Percentiles rank a stretch among this genome's conserved stretches.
phyloP scores from a whole-genome alignment of 2,888 invertebrate genomes.

The Biston stratarius region DNA sequence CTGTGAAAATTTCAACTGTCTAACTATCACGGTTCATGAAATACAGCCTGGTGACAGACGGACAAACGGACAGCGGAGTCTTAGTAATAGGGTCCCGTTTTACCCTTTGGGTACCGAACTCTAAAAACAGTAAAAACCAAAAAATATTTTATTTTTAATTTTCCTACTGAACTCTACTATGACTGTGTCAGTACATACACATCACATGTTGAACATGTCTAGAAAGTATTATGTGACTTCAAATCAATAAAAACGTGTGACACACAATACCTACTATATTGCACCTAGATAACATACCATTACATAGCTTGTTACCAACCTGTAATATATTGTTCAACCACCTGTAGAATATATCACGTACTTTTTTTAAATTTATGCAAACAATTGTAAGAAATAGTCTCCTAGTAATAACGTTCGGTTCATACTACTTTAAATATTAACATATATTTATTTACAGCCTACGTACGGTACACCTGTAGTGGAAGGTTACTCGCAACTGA shows the following conservation, averaged over 20 bases:
- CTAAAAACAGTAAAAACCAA: too few relatives aligned
- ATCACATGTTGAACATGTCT: too few relatives aligned
- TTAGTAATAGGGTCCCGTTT: too few relatives aligned
- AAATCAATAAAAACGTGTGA: background rate
- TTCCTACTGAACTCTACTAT: too few relatives aligned
- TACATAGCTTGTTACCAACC: background rate
- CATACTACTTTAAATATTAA: background rate
- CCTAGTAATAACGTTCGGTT: background rate
- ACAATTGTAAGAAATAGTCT: background rate
- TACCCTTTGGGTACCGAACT: too few relatives aligned
- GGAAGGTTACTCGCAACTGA: conserved; percentile 87
- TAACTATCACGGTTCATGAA: too few relatives aligned
- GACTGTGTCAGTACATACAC: too few relatives aligned
- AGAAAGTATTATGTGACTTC: background rate
- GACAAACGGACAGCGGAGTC: too few relatives aligned
- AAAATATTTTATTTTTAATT: too few relatives aligned
- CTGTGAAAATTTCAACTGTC: too few relatives aligned
- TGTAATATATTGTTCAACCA: background rate
- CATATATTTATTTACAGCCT: conserved; percentile 69
- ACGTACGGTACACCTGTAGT: conserved; percentile 87
- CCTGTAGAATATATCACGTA: background rate
- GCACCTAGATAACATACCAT: background rate
- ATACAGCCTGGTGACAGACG: too few relatives aligned
- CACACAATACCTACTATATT: background rate
- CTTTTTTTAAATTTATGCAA: background rate